phyloP scores from a whole-genome alignment of 2,113 vertebrate genomes.

The Sceloporus tristichus region DNA sequence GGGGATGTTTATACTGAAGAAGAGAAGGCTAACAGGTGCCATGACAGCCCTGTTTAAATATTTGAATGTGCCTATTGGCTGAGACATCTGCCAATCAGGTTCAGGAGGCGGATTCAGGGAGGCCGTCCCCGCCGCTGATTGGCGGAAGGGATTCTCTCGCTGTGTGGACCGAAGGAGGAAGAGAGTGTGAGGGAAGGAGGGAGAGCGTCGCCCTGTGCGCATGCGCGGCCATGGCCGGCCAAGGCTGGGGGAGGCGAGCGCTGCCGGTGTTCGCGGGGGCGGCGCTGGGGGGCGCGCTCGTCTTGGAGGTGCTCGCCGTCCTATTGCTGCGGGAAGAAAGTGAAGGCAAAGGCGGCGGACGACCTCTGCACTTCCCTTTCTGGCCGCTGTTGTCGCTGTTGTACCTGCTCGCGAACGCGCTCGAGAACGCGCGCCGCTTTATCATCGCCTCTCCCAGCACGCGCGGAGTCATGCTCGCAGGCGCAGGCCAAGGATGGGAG shows the following conservation, averaged over 20 bases:
- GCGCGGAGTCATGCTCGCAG: conserved; percentile 43
- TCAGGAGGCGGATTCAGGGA: background rate
- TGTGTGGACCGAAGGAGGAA: too few species aligned
- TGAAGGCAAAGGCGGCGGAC: background rate
- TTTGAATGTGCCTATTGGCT: background rate
- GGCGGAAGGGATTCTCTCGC: background rate
- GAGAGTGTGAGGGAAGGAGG: background rate
- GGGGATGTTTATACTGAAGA: too few species aligned
- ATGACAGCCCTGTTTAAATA: too few species aligned
- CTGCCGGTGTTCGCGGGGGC: conserved; percentile 7
- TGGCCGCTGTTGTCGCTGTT: background rate
- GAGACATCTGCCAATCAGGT: background rate
- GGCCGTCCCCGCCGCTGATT: background rate
- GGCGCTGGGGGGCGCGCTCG: conserved; percentile 19
- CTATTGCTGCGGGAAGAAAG: background rate
- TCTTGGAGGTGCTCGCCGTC: conserved; percentile 4
- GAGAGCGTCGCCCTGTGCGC: background rate
- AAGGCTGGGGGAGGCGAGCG: background rate
- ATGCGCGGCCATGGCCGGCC: conserved; percentile 25
- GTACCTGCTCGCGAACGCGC: conserved; percentile 15
- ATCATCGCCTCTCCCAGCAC: conserved; percentile 39
- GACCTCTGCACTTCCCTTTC: background rate
- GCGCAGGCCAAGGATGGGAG: conserved; percentile 42
- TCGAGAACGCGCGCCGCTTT: conserved; percentile 31
- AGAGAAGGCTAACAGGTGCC: too few species aligned